Evolutionary conservation across 1,140 invertebrate species (phyloP), one percentile per base, ranked within the genome.

Genomic region (Caerostris extrusa): DNA sequence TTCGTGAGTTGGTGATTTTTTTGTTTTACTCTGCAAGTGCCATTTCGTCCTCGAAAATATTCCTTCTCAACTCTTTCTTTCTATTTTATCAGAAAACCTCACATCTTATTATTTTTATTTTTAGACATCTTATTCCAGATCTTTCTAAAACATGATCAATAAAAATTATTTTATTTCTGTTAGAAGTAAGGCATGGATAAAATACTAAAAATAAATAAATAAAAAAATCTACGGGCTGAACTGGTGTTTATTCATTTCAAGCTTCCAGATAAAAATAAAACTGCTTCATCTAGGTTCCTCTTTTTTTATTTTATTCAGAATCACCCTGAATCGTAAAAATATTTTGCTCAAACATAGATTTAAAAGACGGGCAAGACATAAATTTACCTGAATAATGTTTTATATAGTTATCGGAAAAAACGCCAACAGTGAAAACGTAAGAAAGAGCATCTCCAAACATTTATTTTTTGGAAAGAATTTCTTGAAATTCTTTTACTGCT

Each of bases 341-440:
- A 12, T 4, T 82, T 82, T 82, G n/a, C 53, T 8, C 77, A 82
- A 82, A 82, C 8, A 53, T 56, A 10, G 50, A 82, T 82, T 82
- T 50, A 82, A 55, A 82, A 82, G 8, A 6, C 34, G 50, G 53
- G 77, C 53, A 82, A 82, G 77, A 56, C 34, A 82, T 82, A 82
- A 82, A 82, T 82, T 82, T 82, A 55, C 77, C 50, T 53, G 34
- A 17, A 19, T 69, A 82, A 82, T 82, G 34, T 82, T 82, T 53
- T 82, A 82, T 82, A 17, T 50, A 56, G 77, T 82, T 82, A 82
- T 55, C 53, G 77, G 77, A 50, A 55, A 53, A 56, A 82, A 82
- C 67, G n/a, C 67, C n/a, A n/a, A 69, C 67, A 14, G 7, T 19
- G 17, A 19, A 69, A 69, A 69, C 17, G 67, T 19, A n/a, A n/a